phyloP scores from a whole-genome alignment of 2,797 vertebrate genomes.

The Myiotriccus ornatus region DNA sequence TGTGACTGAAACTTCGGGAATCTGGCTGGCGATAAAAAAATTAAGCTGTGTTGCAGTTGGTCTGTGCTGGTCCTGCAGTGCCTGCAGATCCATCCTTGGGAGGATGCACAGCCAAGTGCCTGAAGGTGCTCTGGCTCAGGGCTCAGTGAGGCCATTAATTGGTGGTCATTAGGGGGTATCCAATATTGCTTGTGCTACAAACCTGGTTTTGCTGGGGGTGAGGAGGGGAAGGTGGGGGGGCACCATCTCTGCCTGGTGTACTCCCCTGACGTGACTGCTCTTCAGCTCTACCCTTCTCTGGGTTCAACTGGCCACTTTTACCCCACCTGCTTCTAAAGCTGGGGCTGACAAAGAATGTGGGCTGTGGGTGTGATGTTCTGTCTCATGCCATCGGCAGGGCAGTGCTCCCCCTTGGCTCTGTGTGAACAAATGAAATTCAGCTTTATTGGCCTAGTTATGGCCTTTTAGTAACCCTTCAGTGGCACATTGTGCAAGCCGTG shows the following conservation, averaged over 20 bases:
- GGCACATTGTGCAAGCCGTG: constrained; percentile 23
- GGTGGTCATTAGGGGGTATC: not conserved
- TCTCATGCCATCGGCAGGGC: not conserved
- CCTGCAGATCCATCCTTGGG: not conserved
- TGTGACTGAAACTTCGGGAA: not conserved
- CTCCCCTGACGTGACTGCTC: fast-evolving
- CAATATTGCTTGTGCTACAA: not conserved
- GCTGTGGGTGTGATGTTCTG: fast-evolving
- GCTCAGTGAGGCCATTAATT: not conserved
- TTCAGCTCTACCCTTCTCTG: not conserved
- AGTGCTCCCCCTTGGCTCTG: not conserved
- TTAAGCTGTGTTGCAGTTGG: not conserved
- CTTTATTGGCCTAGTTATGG: constrained; percentile 34
- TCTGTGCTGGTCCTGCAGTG: not conserved
- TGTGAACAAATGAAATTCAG: not conserved
- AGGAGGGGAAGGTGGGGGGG: not conserved
- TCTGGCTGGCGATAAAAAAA: not conserved
- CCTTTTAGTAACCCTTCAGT: constrained; percentile 17
- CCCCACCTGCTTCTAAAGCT: fast-evolving
- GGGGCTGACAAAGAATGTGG: not conserved
- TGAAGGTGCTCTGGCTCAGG: not conserved
- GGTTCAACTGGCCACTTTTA: fast-evolving
- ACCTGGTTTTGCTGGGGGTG: not conserved
- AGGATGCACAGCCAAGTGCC: not conserved
- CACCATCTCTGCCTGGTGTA: not conserved